A percentile compares a stretch with the other conserved stretches of the same genome.
Conservation (phyloP, 2,797 vertebrate genomes). For the Molossus molossus region DNA sequence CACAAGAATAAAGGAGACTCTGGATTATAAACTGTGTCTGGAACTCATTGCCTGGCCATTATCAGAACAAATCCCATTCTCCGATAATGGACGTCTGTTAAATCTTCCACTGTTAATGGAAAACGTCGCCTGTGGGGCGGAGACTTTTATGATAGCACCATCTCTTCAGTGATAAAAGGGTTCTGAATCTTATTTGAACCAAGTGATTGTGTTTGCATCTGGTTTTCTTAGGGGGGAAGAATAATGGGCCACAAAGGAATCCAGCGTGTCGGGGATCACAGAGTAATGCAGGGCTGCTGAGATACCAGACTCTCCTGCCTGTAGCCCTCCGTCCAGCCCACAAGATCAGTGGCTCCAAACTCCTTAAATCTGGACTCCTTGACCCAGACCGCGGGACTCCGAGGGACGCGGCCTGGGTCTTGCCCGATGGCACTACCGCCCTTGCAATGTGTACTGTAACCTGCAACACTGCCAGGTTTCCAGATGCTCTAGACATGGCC, state of each 20-base stretch:
- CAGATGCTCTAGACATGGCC: background rate
- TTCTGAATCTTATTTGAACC: conserved; percentile 87
- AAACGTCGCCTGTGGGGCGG: conserved; percentile 87
- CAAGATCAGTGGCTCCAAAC: background rate
- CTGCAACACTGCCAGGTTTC: background rate
- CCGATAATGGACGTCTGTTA: conserved; percentile 85
- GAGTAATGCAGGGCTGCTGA: conserved; percentile 51
- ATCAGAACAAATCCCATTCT: conserved; percentile 84
- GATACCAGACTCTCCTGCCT: background rate
- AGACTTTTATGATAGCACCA: conserved; percentile 81
- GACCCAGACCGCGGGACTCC: background rate
- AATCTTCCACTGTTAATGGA: conserved; percentile 88
- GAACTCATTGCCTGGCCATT: conserved; percentile 82
- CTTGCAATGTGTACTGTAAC: background rate
- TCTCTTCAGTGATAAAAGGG: conserved; percentile 87
- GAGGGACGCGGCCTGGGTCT: background rate
- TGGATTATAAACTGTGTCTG: conserved; percentile 81
- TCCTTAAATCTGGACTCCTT: background rate
- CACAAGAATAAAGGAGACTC: conserved; percentile 78
- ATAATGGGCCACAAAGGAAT: conserved; percentile 80
- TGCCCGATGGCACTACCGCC: too few relatives aligned
- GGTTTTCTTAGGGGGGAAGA: conserved; percentile 74
- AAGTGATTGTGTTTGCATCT: conserved; percentile 82
- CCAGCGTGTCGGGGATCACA: background rate
- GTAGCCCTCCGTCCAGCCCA: background rate